Evolutionary conservation across 2,888 invertebrate genomes (phyloP).

Genomic region (Chaetoderma sp.): DNA sequence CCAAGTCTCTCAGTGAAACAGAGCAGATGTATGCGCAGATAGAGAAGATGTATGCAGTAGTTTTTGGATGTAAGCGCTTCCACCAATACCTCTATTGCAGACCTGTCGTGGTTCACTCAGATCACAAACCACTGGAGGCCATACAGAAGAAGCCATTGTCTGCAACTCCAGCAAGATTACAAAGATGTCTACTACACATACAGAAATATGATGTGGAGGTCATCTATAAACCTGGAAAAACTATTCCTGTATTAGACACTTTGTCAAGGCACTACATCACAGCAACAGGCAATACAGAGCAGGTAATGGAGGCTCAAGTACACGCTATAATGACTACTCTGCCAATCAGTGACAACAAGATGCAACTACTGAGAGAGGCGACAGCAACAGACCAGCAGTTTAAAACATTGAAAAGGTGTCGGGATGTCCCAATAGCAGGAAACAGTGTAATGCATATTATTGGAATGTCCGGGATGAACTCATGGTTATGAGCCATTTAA

Average conservation of each 20-base stretch:
- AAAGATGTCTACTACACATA: constrained; percentile 28
- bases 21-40: constrained; percentile 28
- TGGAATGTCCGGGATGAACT: constrained; percentile 27
- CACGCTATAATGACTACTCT: no score
- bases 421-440: constrained; percentile 30
- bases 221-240: constrained; percentile 27
- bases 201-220: constrained; percentile 31
- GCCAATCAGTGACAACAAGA: neutral
- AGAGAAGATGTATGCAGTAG: constrained; percentile 32
- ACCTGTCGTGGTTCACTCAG: constrained; percentile 16
- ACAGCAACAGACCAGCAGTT: constrained; percentile 14
- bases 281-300: neutral
- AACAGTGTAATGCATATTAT: constrained; percentile 19
- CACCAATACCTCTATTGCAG: constrained; percentile 26
- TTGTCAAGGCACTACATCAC: constrained; percentile 21
- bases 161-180: constrained; percentile 26
- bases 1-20: constrained; percentile 21
- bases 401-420: constrained; percentile 7
- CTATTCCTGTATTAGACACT: constrained; percentile 32
- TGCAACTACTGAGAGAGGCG: constrained; percentile 2
- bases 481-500: constrained; percentile 21
- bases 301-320: no score
- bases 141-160: constrained; percentile 24
- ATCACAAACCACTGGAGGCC: constrained; percentile 31
- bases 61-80: constrained; percentile 29